Percentiles rank a stretch among this genome's conserved stretches.
Evolutionary conservation across 1,140 invertebrate species (phyloP).

Genomic region (Agrilus planipennis): DNA sequence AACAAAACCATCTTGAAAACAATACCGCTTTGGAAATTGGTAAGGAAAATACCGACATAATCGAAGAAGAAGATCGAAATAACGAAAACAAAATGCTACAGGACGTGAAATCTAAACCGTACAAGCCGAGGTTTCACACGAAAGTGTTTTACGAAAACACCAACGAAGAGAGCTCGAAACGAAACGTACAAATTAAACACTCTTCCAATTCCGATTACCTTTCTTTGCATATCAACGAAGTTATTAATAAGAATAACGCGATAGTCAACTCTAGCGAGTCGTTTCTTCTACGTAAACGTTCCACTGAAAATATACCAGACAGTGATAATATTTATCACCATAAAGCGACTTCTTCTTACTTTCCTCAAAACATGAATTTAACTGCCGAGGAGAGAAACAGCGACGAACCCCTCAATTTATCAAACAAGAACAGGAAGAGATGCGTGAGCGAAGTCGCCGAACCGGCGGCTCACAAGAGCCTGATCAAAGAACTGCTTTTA

Average conservation of each 20-base stretch:
- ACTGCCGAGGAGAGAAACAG: slow-evolving; percentile 1
- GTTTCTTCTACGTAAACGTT: slow-evolving; percentile 18
- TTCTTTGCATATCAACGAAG: slow-evolving; percentile 29
- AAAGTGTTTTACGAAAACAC: slow-evolving; percentile 17
- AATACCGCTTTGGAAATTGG: background rate
- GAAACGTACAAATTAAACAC: slow-evolving; percentile 6
- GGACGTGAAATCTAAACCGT: slow-evolving; percentile 26
- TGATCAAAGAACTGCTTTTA: slow-evolving; percentile 72
- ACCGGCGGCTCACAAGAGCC: slow-evolving; percentile 27
- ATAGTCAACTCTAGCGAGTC: slow-evolving; percentile 23
- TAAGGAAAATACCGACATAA: background rate
- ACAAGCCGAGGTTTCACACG: slow-evolving; percentile 31
- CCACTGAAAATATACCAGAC: slow-evolving; percentile 3
- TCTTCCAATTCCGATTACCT: slow-evolving; percentile 15
- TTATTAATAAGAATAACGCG: slow-evolving; percentile 30
- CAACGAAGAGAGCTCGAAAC: slow-evolving; percentile 12
- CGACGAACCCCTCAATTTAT: slow-evolving; percentile 54
- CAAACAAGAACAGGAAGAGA: slow-evolving; percentile 48
- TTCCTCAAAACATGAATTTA: background rate
- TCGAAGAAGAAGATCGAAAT: slow-evolving; percentile 8
- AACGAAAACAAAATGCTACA: background rate
- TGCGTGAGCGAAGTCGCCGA: slow-evolving; percentile 39
- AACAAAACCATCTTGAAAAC: slow-evolving; percentile 10
- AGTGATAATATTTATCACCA: slow-evolving; percentile 3
- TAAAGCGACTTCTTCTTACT: background rate